Evolutionary conservation across 1,140 invertebrate species (phyloP), one percentile per base, ranked within the genome.

Genomic region (Bombus pascuorum): DNA sequence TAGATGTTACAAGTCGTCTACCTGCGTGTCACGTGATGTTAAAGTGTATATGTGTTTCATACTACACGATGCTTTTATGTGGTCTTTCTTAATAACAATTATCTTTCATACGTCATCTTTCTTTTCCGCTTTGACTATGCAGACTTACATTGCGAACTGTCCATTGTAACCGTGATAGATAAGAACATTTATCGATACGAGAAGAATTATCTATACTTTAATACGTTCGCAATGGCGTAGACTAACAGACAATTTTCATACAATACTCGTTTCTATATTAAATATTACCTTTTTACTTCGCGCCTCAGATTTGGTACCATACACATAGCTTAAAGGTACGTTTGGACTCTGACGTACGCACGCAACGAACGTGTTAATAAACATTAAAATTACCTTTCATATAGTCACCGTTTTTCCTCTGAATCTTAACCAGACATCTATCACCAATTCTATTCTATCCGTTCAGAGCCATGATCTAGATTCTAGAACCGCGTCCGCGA

Each of bases 1-100:
- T 34, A 2, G 34, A 34, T 10, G 13, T 37, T 65, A 44, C 65
- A 81, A 57, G 71, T 79, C 47, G 85, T 81, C 85, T 73, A 78
- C 85, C 85, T 91, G 10, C 0, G 42, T 74, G 18, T 74, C n/a
- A 6, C 9, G 32, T 25, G 12, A 47, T n/a, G 12, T n/a, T 12
- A 22, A 22, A 2, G 6, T 53, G 47, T 53, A 6, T 53, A 53
- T 18, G 1, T 53, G 18, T 62, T 62, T 62, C 28, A n/a, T 53
- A 22, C 18, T 6, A 53, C 8, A 25, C 59, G 59, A 12, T 59
- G 57, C 3, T 59, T 62, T 62, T 13, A n/a, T 13, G 28, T 4
- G 2, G 28, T 62, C 59, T n/a, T 13, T n/a, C 12, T n/a, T 62
- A 62, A 62, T n/a, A 62, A 62, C 28, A n/a, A 62, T 62, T 62